Conservation (phyloP, 2,888 invertebrate genomes). For the Drepana falcataria region DNA sequence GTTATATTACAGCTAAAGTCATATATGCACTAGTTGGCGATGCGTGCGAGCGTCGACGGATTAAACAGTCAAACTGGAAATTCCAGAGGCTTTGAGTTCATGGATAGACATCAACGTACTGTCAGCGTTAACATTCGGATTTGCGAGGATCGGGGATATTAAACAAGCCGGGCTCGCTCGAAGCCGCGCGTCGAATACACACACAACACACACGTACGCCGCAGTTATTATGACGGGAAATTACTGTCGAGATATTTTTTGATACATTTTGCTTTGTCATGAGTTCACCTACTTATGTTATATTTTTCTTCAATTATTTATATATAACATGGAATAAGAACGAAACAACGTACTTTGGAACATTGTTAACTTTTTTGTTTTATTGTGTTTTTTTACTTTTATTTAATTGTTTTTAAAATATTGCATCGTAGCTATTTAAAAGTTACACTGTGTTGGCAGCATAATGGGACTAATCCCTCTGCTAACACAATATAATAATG, state of each 20-base stretch:
- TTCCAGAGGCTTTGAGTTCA: constrained; percentile 42
- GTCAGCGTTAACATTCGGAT: constrained; percentile 59
- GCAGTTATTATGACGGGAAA: not conserved
- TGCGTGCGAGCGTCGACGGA: constrained; percentile 35
- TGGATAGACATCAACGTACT: constrained; percentile 45
- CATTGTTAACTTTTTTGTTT: too few species aligned
- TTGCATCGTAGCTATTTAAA: too few species aligned
- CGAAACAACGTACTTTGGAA: too few species aligned
- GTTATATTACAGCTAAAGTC: not conserved
- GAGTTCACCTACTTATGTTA: too few species aligned
- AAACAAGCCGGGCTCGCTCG: constrained; percentile 38
- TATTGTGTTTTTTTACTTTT: too few species aligned
- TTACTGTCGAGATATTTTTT: not conserved
- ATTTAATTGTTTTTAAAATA: too few species aligned
- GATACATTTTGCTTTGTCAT: not conserved
- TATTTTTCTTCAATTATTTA: too few species aligned
- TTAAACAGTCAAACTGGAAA: constrained; percentile 56
- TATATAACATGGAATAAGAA: too few species aligned
- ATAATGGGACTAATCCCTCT: too few species aligned
- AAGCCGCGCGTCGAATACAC: constrained; percentile 18
- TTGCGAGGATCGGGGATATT: constrained; percentile 56
- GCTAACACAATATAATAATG: too few species aligned
- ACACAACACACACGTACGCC: not conserved
- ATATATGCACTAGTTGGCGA: constrained; percentile 30
- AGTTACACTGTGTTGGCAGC: too few species aligned